Evolutionary conservation across 92 coral and sea anemone genomes (phyloP), one percentile per base, ranked within the genome.

Genomic region (Scolanthus callimorphus): DNA sequence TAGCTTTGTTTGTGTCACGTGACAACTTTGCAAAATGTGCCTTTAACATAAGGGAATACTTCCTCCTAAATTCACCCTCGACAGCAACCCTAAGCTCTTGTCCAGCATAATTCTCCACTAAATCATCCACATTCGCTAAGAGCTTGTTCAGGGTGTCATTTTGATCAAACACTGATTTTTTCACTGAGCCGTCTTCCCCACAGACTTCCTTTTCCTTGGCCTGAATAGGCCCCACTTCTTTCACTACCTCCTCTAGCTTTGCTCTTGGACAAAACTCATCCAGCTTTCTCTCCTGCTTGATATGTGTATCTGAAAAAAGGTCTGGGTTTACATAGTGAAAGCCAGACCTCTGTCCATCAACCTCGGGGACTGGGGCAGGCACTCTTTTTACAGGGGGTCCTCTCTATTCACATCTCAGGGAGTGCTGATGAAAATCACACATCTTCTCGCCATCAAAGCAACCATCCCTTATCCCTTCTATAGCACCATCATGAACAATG

Each of bases 281-380:
- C 27, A 69, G 39, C 54, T 69, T 57, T 57, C 49, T 28, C 39
- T 60, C 66, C 55, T 56, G 52, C 59, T 62, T 6, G 43, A 6
- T 67, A 57, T 39, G 50, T 47, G 55, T 19, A 59, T 70, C 67
- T 58, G 43, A 58, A 57, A 28, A 31, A 46, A 64, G 43, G 34
- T 59, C 76, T 46, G 76, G 67, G 59, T 59, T 70, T 41, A 49
- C 54, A 51, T 47, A 64, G 71, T 74, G 73, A 74, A 74, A 64
- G 26, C 72, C 71, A 60, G 54, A 49, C 70, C 31, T 62, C 56
- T 41, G 63, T 50, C 62, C 62, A 49, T 57, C 17, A 57, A 62
- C 47, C 31, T 34, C 27, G 49, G 79, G 79, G 31, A 62, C 78
- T 43, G 78, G 78, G 26, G 59, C 62, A 1, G 79, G 64, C 49